Evolutionary conservation across 2,113 vertebrate species (phyloP).

Genomic region (Furnarius figulus): DNA sequence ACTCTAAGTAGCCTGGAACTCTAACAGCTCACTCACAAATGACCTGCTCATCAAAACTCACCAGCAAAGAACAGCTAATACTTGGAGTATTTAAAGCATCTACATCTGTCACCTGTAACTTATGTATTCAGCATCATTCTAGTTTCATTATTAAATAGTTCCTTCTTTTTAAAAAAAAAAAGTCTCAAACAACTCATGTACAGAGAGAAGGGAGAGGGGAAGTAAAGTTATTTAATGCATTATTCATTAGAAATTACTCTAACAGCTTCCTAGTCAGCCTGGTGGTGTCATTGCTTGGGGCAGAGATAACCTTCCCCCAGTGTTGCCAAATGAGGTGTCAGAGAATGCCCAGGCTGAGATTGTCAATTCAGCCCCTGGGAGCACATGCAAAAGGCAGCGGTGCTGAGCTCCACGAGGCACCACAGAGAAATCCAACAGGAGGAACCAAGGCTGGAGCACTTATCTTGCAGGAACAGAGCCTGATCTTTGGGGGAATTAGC

Average conservation of each 20-base stretch:
- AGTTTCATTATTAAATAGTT: neutral
- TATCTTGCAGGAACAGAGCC: slow-evolving; percentile 32
- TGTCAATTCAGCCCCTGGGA: neutral
- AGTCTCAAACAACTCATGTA: neutral
- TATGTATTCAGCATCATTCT: neutral
- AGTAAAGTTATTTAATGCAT: neutral
- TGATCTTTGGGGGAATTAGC: slow-evolving; percentile 35
- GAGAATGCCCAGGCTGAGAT: neutral
- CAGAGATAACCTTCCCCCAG: slow-evolving; percentile 4
- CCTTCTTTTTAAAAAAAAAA: neutral
- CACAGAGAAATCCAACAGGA: neutral
- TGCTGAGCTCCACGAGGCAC: neutral
- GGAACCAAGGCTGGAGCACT: slow-evolving; percentile 12
- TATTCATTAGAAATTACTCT: neutral
- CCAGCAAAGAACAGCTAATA: neutral
- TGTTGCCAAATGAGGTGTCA: neutral
- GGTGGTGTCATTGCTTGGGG: neutral
- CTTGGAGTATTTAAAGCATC: neutral
- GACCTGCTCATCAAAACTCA: neutral
- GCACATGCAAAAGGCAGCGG: neutral
- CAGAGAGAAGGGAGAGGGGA: neutral
- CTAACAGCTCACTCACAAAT: neutral
- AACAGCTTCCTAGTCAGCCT: neutral
- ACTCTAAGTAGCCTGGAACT: neutral
- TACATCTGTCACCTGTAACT: neutral